A percentile compares a stretch with the other conserved stretches of the same genome.
Evolutionary conservation across 53 echinoderm and acorn worm species (phyloP).

Genomic region (Henricia sp.): DNA sequence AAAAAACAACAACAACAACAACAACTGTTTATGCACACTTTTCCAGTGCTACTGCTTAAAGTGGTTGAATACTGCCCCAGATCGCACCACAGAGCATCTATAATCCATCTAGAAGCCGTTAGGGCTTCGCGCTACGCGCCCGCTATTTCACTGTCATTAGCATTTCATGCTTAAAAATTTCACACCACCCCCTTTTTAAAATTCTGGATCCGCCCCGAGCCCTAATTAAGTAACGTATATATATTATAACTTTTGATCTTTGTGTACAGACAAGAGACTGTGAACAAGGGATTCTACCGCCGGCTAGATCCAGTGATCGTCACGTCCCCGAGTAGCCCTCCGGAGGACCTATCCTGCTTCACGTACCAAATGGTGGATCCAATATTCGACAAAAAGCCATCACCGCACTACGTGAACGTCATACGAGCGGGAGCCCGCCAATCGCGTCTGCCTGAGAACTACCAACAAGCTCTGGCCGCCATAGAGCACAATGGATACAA

Average conservation of each 20-base stretch:
- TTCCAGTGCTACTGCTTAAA: too few species aligned
- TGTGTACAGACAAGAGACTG: slow-evolving; percentile 3
- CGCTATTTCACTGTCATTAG: too few species aligned
- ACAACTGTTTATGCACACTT: too few species aligned
- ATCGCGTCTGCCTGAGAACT: slow-evolving; percentile 19
- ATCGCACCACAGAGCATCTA: too few species aligned
- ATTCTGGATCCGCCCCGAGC: too few species aligned
- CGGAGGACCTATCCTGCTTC: not conserved
- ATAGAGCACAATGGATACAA: slow-evolving; percentile 31
- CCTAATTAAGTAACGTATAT: too few species aligned
- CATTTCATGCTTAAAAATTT: too few species aligned
- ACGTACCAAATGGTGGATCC: slow-evolving; percentile 26
- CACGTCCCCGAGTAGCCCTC: not conserved
- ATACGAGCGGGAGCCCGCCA: slow-evolving; percentile 27
- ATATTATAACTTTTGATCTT: not conserved
- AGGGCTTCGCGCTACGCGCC: too few species aligned
- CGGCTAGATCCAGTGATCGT: slow-evolving; percentile 7
- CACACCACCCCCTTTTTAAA: too few species aligned
- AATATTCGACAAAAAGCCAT: slow-evolving; percentile 32
- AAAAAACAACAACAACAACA: too few species aligned
- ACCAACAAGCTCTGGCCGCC: not conserved
- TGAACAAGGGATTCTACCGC: slow-evolving; percentile 4
- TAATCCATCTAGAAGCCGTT: too few species aligned
- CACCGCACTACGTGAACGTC: slow-evolving; percentile 34
- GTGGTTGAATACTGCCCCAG: too few species aligned